phyloP scores from a whole-genome alignment of 2,888 invertebrate genomes.

The Oscheius sp. region DNA sequence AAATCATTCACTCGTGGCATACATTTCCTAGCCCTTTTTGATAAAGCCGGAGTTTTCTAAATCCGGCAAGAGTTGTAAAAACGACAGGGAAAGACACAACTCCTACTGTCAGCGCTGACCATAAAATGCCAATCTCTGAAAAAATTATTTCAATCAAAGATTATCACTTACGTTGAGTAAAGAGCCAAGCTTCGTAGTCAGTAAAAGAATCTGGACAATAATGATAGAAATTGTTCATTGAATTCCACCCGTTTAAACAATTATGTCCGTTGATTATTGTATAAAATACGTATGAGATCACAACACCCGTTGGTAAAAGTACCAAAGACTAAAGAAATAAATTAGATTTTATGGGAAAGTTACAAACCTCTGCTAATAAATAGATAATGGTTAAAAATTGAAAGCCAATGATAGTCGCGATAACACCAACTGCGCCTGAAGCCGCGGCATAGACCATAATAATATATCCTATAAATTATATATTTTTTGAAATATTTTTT shows the following conservation, averaged over 20 bases:
- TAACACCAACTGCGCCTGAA: not conserved
- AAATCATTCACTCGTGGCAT: not conserved
- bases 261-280: not conserved
- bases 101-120: not conserved
- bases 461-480: conserved; percentile 8
- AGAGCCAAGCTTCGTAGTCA: not conserved
- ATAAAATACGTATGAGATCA: conserved; percentile 4
- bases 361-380: conserved; percentile 9
- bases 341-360: no score
- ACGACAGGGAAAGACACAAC: not conserved
- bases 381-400: conserved; percentile 9
- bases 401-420: not conserved
- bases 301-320: not conserved
- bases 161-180: not conserved
- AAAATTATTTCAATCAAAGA: no score
- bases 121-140: not conserved
- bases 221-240: not conserved
- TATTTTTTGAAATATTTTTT: no score
- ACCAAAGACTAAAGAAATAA: conserved; percentile 8
- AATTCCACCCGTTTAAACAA: not conserved
- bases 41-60: conserved; percentile 7
- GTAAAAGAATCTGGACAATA: no score
- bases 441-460: conserved; percentile 12
- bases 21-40: conserved; percentile 16
- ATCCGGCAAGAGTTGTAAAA: conserved; percentile 4